Evolutionary conservation across 2,888 invertebrate genomes (phyloP), one percentile per base, ranked within the genome.

Genomic region (Oscheius sp.): DNA sequence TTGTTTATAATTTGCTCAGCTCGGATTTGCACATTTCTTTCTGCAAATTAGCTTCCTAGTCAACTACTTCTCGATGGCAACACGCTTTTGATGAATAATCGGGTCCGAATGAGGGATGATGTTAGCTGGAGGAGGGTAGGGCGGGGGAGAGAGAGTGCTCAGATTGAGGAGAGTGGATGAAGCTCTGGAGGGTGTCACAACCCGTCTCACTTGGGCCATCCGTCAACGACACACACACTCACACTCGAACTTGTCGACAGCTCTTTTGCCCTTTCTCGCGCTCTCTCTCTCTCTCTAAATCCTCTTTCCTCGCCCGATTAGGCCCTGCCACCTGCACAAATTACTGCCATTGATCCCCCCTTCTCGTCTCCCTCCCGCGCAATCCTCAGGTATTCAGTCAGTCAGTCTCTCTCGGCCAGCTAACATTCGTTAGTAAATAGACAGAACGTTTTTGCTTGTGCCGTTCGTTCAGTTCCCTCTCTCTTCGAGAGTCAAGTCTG

Each of bases 91-190:
- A 33, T 48, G 65, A 65, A 65, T 65, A 65, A 65, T 65, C 65
- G 65, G 53, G 21, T n/a, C 50, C 65, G 65, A 65, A 65, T 65
- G 65, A 65, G 51, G 32, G 65, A 65, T 65, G 65, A 65, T 32
- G 50, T 48, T 32, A 51, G 32, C 35, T 33, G 13, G 42, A 42
- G 4, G 42, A 42, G 42, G 7, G 7, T 7, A 21, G 21, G 32
- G 21, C 32, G 21, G 5, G 58, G 32, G 4, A 7, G 60, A 60
- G 60, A 60, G 60, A 60, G 60, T 35, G 60, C 32, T 32, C 32
- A 48, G 65, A 65, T 50, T 50, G 65, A 10, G 32, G 65, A 50
- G 33, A 33, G 50, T 21, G 51, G 32, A 29, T 11, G 37, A 42
- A n/a, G 47, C 63, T 47, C 9, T 33, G 58, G 37, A 33, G 60